Conservation (phyloP, 2,113 vertebrate species). For the Halcyon malimbica region DNA sequence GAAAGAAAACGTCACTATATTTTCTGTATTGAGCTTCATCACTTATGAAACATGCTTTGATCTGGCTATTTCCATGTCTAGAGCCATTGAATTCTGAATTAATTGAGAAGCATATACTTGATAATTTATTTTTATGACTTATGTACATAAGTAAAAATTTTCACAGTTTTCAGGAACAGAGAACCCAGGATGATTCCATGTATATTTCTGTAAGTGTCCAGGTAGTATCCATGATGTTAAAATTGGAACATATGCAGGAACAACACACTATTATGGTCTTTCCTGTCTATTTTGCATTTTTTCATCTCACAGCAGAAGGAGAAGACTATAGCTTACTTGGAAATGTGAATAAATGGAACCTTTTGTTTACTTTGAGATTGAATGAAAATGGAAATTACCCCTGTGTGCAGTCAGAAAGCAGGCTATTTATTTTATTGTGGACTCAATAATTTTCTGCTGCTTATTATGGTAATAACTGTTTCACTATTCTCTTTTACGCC, state of each 20-base stretch:
- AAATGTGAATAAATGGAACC: neutral
- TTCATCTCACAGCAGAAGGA: neutral
- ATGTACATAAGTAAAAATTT: neutral
- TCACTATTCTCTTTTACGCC: neutral
- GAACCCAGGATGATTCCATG: neutral
- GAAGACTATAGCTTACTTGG: neutral
- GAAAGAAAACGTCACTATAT: neutral
- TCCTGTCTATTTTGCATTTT: neutral
- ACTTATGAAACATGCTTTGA: neutral
- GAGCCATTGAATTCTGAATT: neutral
- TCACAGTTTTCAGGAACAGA: neutral
- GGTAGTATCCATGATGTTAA: neutral
- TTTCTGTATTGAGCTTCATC: neutral
- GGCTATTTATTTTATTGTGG: constrained; percentile 2
- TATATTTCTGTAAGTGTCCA: neutral
- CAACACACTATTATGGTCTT: neutral
- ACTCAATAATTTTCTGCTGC: neutral
- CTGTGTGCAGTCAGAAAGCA: neutral
- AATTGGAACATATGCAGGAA: neutral
- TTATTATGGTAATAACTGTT: constrained; percentile 3
- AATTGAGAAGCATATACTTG: neutral
- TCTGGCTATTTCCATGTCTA: neutral
- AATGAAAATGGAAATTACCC: neutral
- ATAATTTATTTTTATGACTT: neutral
- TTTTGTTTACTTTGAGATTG: neutral